A percentile compares a stretch with the other conserved stretches of the same genome.
Conservation (phyloP, 2,113 vertebrate genomes). For the Amazona vittata region DNA sequence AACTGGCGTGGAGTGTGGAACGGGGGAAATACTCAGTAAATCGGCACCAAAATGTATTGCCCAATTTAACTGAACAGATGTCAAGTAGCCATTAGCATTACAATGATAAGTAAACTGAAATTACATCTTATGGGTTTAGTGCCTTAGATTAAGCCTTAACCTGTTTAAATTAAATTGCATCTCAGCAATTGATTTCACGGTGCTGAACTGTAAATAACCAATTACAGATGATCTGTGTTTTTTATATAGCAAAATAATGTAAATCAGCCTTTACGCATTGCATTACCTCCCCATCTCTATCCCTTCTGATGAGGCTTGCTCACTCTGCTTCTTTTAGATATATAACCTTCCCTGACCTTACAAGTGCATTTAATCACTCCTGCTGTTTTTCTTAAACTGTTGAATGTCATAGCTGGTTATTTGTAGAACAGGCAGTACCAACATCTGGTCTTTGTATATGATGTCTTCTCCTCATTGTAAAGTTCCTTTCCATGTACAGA, state of each 20-base stretch:
- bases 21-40: background rate
- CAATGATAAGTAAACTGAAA: slow-evolving; percentile 56
- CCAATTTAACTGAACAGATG: slow-evolving; percentile 44
- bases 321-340: background rate
- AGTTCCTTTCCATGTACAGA: fast-evolving
- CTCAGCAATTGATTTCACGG: slow-evolving; percentile 60
- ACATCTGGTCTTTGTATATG: fast-evolving
- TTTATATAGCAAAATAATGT: background rate
- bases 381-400: background rate
- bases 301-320: background rate
- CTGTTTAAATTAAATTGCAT: slow-evolving; percentile 65
- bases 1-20: background rate
- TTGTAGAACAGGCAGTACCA: fast-evolving
- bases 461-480: fast-evolving
- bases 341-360: background rate
- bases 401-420: background rate
- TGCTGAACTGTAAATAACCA: slow-evolving; percentile 57
- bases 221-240: slow-evolving; percentile 3
- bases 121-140: slow-evolving; percentile 21
- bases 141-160: slow-evolving; percentile 58
- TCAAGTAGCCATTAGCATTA: slow-evolving; percentile 51
- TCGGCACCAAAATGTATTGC: background rate
- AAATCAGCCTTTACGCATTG: background rate
- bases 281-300: background rate
- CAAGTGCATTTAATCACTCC: fast-evolving